phyloP scores from a whole-genome alignment of 2,113 vertebrate species.

The Gymnobelideus leadbeateri region DNA sequence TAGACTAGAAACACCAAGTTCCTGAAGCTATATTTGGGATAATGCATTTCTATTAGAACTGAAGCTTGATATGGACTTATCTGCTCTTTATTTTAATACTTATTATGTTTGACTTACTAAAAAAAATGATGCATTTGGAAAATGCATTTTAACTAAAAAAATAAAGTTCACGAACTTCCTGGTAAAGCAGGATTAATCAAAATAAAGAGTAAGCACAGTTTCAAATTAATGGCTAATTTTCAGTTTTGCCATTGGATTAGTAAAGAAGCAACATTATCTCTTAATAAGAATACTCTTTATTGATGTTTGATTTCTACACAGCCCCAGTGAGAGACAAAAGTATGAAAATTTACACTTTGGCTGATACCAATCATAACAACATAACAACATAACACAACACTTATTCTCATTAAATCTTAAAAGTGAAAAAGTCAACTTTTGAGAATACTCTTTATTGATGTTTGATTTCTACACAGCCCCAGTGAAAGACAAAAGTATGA shows the following conservation, averaged over 20 bases:
- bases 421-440: too few species aligned
- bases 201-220: conserved; percentile 48
- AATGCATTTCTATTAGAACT: background rate
- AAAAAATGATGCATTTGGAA: conserved; percentile 66
- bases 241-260: conserved; percentile 50
- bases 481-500: conserved; percentile 55
- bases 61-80: conserved; percentile 36
- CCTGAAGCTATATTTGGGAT: conserved; percentile 5
- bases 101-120: conserved; percentile 29
- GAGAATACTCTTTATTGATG: conserved; percentile 40
- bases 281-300: conserved; percentile 33
- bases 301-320: conserved; percentile 54
- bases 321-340: conserved; percentile 55
- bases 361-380: conserved; percentile 39
- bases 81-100: conserved; percentile 58
- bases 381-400: background rate
- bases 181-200: conserved; percentile 59
- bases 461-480: conserved; percentile 55
- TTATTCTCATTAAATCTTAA: conserved; percentile 51
- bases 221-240: conserved; percentile 43
- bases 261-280: conserved; percentile 50
- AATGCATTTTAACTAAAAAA: conserved; percentile 54
- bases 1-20: conserved; percentile 24
- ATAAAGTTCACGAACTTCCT: conserved; percentile 49
- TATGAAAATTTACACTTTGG: conserved; percentile 63